Conservation (phyloP, 2,797 vertebrate genomes). For the Hemitrygon akajei region DNA sequence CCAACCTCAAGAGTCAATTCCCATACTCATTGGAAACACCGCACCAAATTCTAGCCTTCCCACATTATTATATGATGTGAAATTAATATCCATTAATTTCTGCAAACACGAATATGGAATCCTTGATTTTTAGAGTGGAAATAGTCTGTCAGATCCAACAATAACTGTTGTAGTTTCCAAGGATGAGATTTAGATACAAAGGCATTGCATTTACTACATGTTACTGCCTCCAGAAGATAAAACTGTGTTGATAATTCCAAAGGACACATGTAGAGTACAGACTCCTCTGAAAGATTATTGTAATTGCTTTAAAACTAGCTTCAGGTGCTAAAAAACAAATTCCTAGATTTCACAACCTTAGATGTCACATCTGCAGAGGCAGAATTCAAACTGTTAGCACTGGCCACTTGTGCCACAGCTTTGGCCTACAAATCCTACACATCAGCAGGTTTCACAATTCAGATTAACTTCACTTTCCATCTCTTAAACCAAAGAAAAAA, state of each 20-base stretch:
- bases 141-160: background rate
- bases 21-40: too few species aligned
- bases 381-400: background rate
- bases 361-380: background rate
- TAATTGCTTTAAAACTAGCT: background rate
- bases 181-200: background rate
- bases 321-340: background rate
- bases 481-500: background rate
- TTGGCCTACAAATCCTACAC: background rate
- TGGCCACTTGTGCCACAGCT: background rate
- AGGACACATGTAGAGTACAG: background rate
- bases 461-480: background rate
- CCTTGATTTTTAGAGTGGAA: background rate
- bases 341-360: background rate
- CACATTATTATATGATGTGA: background rate
- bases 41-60: too few species aligned
- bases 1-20: too few species aligned
- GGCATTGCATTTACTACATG: background rate
- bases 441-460: background rate
- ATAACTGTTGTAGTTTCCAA: background rate
- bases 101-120: background rate
- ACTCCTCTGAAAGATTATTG: background rate
- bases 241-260: background rate
- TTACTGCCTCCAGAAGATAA: background rate
- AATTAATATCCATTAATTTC: background rate